A percentile compares a stretch with the other conserved stretches of the same genome.
Conservation (phyloP, 2,113 vertebrate species). For the Tylochromis polylepis region DNA sequence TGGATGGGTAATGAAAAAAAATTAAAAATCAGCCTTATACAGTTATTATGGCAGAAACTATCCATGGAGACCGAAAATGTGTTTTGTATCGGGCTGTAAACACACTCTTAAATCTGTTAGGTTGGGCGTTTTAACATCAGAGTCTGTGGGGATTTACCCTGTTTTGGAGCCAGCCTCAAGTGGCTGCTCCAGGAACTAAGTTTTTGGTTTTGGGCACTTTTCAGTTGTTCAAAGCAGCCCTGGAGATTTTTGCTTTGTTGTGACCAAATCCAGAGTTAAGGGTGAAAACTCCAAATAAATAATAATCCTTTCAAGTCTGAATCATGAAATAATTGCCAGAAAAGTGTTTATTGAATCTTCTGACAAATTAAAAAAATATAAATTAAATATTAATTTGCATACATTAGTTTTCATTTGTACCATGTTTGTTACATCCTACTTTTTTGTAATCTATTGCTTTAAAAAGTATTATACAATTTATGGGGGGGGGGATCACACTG, state of each 20-base stretch:
- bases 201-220: not conserved
- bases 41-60: not conserved
- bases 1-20: not conserved
- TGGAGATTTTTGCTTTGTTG: not conserved
- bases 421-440: not conserved
- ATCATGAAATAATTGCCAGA: not conserved
- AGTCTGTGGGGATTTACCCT: not conserved
- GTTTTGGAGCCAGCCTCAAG: not conserved
- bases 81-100: not conserved
- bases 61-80: not conserved
- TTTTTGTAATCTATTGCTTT: too few species aligned
- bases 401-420: not conserved
- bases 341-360: not conserved
- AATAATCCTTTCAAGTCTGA: not conserved
- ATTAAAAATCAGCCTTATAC: not conserved
- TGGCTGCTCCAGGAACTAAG: not conserved
- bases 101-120: not conserved
- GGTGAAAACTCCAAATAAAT: not conserved
- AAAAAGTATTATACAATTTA: not conserved
- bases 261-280: not conserved
- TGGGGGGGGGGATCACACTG: too few species aligned
- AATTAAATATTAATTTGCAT: not conserved
- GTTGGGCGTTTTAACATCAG: not conserved
- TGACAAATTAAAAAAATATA: not conserved
- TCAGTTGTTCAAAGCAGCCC: not conserved